Conservation (phyloP, 2,888 invertebrate genomes). For the Amiota communis region DNA sequence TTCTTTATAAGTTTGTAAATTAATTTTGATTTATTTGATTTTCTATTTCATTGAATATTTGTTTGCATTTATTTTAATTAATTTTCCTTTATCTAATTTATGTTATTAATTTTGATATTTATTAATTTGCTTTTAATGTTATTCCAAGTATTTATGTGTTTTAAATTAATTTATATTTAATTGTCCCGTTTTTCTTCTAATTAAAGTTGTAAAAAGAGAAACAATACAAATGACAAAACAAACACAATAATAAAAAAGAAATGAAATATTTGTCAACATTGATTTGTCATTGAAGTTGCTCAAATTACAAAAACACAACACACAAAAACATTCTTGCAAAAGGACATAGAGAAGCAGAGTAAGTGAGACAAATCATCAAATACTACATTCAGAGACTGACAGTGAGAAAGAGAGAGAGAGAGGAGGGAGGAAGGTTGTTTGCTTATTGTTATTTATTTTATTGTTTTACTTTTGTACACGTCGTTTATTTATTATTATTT, state of each 20-base stretch:
- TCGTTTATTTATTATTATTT: constrained; percentile 3
- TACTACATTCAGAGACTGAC: no score
- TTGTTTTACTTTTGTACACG: constrained; percentile 32
- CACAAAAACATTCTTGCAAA: not conserved
- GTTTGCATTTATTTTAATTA: no score
- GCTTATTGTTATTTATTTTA: constrained; percentile 28
- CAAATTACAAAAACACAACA: not conserved
- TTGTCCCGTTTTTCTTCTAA: no score
- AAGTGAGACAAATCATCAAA: not conserved
- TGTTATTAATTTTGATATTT: no score
- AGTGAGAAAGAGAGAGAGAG: constrained; percentile 6
- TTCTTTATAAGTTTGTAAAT: no score
- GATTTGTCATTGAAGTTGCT: constrained; percentile 28
- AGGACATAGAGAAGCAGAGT: constrained; percentile 1
- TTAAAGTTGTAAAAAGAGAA: constrained; percentile 51
- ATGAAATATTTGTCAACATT: constrained; percentile 17
- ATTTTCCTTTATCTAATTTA: no score
- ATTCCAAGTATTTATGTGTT: no score
- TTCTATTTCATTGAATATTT: no score
- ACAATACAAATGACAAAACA: constrained; percentile 14
- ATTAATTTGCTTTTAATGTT: no score
- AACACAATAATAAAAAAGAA: constrained; percentile 8
- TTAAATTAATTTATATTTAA: constrained; percentile 13
- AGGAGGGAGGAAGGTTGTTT: constrained; percentile 19
- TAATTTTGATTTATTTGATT: no score